Percentiles rank a stretch among this genome's conserved stretches.
Conservation (phyloP, 2,888 invertebrate genomes). For the Artemia sinica region DNA sequence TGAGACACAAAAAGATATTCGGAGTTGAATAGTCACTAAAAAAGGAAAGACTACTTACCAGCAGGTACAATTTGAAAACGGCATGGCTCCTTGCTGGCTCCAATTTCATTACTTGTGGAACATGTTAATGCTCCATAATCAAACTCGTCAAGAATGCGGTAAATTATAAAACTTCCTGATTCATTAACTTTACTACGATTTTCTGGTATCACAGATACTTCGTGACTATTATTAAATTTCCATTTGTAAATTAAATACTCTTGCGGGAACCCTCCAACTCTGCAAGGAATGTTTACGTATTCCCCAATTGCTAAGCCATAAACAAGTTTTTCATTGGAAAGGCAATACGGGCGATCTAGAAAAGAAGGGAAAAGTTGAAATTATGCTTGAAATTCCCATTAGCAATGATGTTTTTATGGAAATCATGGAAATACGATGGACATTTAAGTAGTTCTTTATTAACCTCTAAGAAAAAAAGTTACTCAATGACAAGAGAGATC, state of each 20-base stretch:
- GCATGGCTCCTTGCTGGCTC: background rate
- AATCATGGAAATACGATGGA: background rate
- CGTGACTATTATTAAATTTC: background rate
- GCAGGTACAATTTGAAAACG: background rate
- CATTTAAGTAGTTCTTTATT: background rate
- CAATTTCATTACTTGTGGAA: background rate
- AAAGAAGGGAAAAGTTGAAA: background rate
- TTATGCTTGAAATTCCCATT: background rate
- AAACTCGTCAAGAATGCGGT: background rate
- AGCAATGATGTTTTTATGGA: background rate
- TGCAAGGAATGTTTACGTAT: background rate
- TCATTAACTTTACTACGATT: background rate
- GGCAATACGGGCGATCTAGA: background rate
- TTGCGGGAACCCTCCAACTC: background rate
- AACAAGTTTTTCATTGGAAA: background rate
- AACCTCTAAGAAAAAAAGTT: background rate
- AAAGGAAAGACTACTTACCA: background rate
- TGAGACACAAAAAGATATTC: too few species aligned
- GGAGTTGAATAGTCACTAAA: too few species aligned
- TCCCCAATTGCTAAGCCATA: slow-evolving; percentile 12
- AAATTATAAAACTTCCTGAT: background rate
- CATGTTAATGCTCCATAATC: background rate
- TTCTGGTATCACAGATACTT: slow-evolving; percentile 1
- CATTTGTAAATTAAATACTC: background rate
- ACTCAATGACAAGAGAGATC: background rate